Conservation (phyloP, 2,888 invertebrate species). For the Drosophila neonasuta region DNA sequence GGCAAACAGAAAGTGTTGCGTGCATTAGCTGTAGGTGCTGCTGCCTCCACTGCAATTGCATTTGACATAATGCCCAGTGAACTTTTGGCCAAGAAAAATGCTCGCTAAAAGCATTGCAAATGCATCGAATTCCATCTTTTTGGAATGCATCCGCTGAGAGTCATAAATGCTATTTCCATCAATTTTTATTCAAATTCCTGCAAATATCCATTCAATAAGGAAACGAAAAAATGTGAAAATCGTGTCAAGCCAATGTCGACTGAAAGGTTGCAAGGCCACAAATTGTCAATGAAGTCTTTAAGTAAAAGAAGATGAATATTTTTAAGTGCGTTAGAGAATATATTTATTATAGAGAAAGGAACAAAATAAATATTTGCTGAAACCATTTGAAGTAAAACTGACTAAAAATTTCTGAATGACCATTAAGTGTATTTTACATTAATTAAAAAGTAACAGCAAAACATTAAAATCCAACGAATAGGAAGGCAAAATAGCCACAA, state of each 20-base stretch:
- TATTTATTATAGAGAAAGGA: no score
- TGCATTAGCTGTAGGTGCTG: constrained; percentile 47
- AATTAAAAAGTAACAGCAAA: no score
- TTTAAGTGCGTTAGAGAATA: no score
- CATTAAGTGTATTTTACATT: no score
- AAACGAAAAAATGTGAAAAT: background rate
- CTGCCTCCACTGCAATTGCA: constrained; percentile 32
- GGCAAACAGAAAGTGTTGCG: constrained; percentile 50
- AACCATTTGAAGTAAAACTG: no score
- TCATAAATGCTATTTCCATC: constrained; percentile 11
- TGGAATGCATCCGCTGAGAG: background rate
- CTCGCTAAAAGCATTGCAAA: constrained; percentile 26
- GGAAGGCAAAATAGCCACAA: no score
- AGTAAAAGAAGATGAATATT: no score
- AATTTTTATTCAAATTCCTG: constrained; percentile 7
- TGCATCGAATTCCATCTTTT: constrained; percentile 14
- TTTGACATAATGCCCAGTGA: constrained; percentile 44
- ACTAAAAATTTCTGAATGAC: no score
- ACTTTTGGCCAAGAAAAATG: constrained; percentile 25
- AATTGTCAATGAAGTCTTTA: background rate
- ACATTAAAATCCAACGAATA: no score
- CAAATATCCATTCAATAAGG: background rate
- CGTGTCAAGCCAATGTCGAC: background rate
- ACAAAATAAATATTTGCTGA: no score
- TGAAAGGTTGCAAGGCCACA: background rate